phyloP scores from a whole-genome alignment of 1,140 invertebrate species.

The Luehdorfia chinensis region DNA sequence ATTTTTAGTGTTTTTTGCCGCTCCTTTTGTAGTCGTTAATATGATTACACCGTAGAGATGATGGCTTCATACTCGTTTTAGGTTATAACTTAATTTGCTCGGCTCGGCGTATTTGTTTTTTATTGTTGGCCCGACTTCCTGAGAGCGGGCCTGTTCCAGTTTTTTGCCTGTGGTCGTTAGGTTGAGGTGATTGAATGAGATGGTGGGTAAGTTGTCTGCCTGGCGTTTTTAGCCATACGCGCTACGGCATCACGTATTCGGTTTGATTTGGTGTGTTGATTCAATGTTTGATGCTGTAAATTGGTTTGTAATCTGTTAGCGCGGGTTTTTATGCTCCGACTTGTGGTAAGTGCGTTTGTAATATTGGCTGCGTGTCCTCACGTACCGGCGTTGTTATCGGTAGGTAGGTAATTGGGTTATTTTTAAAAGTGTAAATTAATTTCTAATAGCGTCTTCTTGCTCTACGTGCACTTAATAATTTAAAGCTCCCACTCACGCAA shows the following conservation, averaged over 20 bases:
- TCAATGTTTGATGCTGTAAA: conserved; percentile 38
- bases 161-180: conserved; percentile 67
- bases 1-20: conserved; percentile 70
- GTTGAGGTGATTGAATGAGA: conserved; percentile 69
- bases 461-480: conserved; percentile 8
- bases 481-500: conserved; percentile 2
- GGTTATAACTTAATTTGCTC: conserved; percentile 76
- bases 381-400: conserved; percentile 19
- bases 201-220: conserved; percentile 57
- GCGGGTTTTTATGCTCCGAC: conserved; percentile 35
- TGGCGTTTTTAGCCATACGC: conserved; percentile 20
- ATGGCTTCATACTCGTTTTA: conserved; percentile 77
- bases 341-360: conserved; percentile 13
- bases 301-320: conserved; percentile 49
- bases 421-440: conserved; percentile 57
- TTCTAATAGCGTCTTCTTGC: conserved; percentile 35
- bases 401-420: conserved; percentile 21
- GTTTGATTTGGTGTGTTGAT: conserved; percentile 42
- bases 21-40: conserved; percentile 76
- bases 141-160: conserved; percentile 48
- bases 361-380: conserved; percentile 17
- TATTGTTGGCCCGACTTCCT: conserved; percentile 69
- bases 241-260: conserved; percentile 41
- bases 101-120: conserved; percentile 73
- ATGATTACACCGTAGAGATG: conserved; percentile 75